These are phyloP conservation scores for Bombus breviceps DNA, from an alignment of 1,140 invertebrate species.

Conservation along the genomic window DNA sequence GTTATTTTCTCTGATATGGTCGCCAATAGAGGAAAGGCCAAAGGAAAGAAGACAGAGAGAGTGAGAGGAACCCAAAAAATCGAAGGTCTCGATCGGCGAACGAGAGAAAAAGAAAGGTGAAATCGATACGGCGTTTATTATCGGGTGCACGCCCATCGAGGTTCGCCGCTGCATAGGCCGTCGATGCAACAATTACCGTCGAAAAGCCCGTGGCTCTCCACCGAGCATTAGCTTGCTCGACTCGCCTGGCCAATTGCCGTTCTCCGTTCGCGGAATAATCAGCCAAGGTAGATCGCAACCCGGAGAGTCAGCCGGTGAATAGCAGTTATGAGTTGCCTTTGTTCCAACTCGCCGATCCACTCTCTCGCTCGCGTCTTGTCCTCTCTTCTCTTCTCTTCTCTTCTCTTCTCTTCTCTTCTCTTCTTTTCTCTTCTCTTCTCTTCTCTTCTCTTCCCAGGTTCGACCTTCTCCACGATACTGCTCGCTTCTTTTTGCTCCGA, in stretches of 20 bases:
- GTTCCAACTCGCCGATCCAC: conserved; percentile 71
- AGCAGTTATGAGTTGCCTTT: conserved; percentile 72
- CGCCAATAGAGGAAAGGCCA: background rate
- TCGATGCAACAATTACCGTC: conserved; percentile 42
- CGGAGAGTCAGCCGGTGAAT: conserved; percentile 38
- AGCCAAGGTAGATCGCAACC: conserved; percentile 44
- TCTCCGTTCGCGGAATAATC: conserved; percentile 54
- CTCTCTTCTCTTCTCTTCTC: background rate
- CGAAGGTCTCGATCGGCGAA: background rate
- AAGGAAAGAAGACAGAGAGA: no score
- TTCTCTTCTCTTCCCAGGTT: no score
- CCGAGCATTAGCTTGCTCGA: conserved; percentile 23
- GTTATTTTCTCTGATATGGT: background rate
- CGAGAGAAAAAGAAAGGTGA: conserved; percentile 45
- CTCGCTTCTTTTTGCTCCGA: background rate
- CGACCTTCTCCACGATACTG: background rate
- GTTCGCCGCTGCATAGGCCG: background rate
- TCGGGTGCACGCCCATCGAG: conserved; percentile 44
- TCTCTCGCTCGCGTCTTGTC: conserved; percentile 22
- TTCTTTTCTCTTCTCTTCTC: background rate
- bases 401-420: background rate
- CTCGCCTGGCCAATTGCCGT: conserved; percentile 38
- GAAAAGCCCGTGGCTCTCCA: conserved; percentile 30
- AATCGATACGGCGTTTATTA: conserved; percentile 43
- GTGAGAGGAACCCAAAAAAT: background rate